These are phyloP conservation scores for Microcebus ravelobensis DNA, from an alignment of 2,113 vertebrate genomes.

Conservation along the genomic window DNA sequence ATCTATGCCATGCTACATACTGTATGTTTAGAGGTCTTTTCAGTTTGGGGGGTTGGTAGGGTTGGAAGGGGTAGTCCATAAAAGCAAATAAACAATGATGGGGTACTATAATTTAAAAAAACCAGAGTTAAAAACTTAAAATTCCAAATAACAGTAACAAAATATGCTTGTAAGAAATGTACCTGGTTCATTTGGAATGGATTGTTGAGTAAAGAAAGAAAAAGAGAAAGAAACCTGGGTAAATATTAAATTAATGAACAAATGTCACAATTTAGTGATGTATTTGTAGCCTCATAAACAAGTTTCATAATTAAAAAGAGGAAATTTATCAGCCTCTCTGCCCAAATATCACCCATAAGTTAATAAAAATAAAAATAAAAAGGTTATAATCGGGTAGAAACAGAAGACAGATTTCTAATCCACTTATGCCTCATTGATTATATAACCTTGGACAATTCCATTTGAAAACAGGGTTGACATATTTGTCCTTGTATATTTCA, in stretches of 20 bases:
- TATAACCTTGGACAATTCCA: constrained; percentile 4
- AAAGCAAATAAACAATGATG: constrained; percentile 33
- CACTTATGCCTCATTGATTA: not conserved
- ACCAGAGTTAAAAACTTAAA: not conserved
- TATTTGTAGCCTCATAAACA: not conserved
- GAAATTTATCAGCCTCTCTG: constrained; percentile 4
- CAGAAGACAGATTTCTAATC: not conserved
- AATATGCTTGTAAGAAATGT: not conserved
- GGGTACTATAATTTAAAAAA: not conserved
- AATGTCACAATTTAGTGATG: not conserved
- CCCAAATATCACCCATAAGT: not conserved
- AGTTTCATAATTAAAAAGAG: not conserved
- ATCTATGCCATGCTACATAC: not conserved
- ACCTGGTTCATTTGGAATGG: not conserved
- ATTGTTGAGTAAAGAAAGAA: too few relatives aligned
- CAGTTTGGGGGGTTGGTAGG: fast-evolving
- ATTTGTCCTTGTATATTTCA: not conserved
- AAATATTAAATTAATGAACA: not conserved
- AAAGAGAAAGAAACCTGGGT: not conserved
- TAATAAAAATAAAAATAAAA: constrained; percentile 5
- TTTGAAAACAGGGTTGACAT: not conserved
- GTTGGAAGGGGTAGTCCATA: not conserved
- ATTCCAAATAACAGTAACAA: constrained; percentile 38
- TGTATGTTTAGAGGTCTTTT: not conserved
- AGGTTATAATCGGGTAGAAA: not conserved